Percentiles rank a stretch among this genome's conserved stretches.
Conservation (phyloP, 1,140 invertebrate genomes). For the Drosophila pseudoananassae region DNA sequence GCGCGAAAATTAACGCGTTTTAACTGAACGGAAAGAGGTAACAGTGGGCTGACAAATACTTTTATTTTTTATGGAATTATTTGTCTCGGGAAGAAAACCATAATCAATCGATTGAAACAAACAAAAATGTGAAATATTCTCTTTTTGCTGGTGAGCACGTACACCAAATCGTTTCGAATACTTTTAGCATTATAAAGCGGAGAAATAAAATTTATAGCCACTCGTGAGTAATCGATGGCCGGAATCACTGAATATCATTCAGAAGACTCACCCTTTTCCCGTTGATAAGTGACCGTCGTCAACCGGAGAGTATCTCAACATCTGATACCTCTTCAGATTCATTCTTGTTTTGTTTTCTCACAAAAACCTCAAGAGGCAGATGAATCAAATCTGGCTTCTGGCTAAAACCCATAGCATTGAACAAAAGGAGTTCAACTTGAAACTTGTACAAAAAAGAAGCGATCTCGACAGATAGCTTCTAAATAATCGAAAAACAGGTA, state of each 20-base stretch:
- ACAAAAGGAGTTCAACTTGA: slow-evolving; percentile 43
- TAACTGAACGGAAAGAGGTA: slow-evolving; percentile 28
- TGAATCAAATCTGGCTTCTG: slow-evolving; percentile 41
- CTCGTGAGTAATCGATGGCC: slow-evolving; percentile 60
- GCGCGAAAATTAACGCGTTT: slow-evolving; percentile 59
- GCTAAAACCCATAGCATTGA: slow-evolving; percentile 26
- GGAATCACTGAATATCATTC: slow-evolving; percentile 39
- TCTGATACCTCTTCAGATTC: slow-evolving; percentile 24
- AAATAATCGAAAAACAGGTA: slow-evolving; percentile 39
- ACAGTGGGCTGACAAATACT: slow-evolving; percentile 26
- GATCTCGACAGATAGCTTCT: slow-evolving; percentile 29
- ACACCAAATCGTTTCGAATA: slow-evolving; percentile 38
- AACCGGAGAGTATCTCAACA: slow-evolving; percentile 5
- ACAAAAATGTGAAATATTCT: slow-evolving; percentile 40
- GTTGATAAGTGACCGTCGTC: slow-evolving; percentile 39
- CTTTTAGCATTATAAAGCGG: slow-evolving; percentile 43
- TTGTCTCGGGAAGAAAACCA: not conserved
- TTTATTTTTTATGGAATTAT: not conserved
- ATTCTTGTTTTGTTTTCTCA: slow-evolving; percentile 34
- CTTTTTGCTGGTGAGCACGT: slow-evolving; percentile 47
- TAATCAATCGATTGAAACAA: slow-evolving; percentile 42
- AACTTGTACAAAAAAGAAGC: slow-evolving; percentile 6
- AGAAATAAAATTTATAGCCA: slow-evolving; percentile 26
- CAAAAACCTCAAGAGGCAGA: slow-evolving; percentile 19
- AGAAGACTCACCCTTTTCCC: slow-evolving; percentile 22